A percentile compares a stretch with the other conserved stretches of the same genome.
Evolutionary conservation across 2,113 vertebrate species (phyloP).

Genomic region (Nipponia nippon): DNA sequence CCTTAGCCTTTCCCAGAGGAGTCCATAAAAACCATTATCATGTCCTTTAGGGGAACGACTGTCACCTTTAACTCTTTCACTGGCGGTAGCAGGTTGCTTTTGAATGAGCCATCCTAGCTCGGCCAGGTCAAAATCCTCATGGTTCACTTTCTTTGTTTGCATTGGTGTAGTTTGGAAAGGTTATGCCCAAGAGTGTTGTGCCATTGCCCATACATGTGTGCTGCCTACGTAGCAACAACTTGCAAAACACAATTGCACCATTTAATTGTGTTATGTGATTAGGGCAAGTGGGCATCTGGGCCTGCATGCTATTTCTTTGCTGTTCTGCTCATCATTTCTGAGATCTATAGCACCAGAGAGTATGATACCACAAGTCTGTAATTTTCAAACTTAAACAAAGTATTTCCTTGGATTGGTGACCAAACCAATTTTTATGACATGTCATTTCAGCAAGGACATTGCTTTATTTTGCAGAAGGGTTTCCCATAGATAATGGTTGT

Average conservation of each 20-base stretch:
- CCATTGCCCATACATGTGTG: fast-evolving
- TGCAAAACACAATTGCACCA: background rate
- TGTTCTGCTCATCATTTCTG: background rate
- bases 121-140: background rate
- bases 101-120: background rate
- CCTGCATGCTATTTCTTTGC: background rate
- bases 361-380: conserved; percentile 7
- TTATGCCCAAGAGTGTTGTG: background rate
- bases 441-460: conserved; percentile 68
- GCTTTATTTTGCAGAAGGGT: conserved; percentile 74
- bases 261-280: background rate
- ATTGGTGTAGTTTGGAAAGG: background rate
- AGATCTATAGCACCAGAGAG: background rate
- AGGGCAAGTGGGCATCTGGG: background rate
- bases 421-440: conserved; percentile 75
- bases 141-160: background rate
- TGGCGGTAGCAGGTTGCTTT: background rate
- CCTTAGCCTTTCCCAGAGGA: background rate
- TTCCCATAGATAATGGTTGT: conserved; percentile 71
- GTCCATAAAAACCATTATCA: background rate
- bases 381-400: conserved; percentile 55
- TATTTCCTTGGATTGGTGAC: conserved; percentile 65
- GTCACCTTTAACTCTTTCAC: background rate
- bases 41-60: background rate
- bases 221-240: background rate